Evolutionary conservation across 2,888 invertebrate genomes (phyloP).

Genomic region (Nymphalis urticae): DNA sequence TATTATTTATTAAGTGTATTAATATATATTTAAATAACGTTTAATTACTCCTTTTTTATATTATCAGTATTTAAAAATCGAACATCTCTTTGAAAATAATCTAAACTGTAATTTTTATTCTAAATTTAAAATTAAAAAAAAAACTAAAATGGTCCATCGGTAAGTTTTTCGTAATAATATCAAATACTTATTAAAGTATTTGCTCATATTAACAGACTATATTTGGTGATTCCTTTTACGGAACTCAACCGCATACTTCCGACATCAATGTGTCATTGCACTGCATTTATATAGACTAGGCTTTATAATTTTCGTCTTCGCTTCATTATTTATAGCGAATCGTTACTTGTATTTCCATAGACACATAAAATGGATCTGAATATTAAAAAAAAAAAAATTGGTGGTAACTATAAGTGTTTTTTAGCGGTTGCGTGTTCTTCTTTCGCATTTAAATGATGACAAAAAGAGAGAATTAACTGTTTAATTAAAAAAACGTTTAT

Average conservation of each 20-base stretch:
- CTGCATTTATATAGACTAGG: conserved; percentile 42
- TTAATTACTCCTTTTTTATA: no score
- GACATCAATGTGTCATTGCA: conserved; percentile 35
- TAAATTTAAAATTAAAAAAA: no score
- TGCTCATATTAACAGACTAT: background rate
- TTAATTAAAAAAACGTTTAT: background rate
- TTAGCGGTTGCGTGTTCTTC: background rate
- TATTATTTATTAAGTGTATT: no score
- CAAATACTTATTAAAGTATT: background rate
- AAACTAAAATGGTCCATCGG: no score
- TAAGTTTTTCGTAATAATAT: background rate
- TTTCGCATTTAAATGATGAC: no score
- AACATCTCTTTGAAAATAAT: no score
- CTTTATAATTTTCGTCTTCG: conserved; percentile 34
- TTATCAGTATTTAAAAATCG: no score
- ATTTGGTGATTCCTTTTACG: background rate
- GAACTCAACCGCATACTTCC: conserved; percentile 26
- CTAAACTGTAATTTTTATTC: no score
- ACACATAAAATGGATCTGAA: conserved; percentile 20
- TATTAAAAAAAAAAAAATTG: no score
- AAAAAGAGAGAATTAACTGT: no score
- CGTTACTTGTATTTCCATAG: conserved; percentile 24
- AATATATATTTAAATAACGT: no score
- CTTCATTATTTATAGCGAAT: conserved; percentile 36
- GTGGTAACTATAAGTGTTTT: background rate